Conservation (phyloP, 2,797 vertebrate genomes). For the Synaphobranchus kaupii region DNA sequence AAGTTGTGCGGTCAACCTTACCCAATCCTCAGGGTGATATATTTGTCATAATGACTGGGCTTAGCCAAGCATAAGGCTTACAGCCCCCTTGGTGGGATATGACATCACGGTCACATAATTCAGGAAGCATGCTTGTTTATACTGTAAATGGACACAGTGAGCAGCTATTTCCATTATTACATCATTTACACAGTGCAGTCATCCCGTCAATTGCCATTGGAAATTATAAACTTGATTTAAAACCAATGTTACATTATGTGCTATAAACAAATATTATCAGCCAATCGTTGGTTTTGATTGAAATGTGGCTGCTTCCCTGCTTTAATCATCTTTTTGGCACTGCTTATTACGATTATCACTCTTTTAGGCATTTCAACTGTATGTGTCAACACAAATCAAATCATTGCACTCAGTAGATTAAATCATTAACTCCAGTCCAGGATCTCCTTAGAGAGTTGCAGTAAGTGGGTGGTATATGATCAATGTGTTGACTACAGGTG, state of each 20-base stretch:
- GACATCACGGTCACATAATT: not conserved
- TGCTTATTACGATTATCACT: too few relatives aligned
- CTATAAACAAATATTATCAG: not conserved
- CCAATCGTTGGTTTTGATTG: not conserved
- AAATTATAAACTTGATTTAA: not conserved
- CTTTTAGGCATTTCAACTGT: too few relatives aligned
- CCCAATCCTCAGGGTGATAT: conserved; percentile 35
- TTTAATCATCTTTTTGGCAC: not conserved
- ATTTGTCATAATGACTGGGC: conserved; percentile 39
- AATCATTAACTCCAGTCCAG: too few relatives aligned
- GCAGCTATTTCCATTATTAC: not conserved
- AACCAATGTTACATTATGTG: not conserved
- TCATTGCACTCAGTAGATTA: too few relatives aligned
- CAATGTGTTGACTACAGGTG: too few relatives aligned
- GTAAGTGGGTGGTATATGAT: too few relatives aligned
- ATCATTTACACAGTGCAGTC: not conserved
- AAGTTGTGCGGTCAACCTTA: conserved; percentile 46
- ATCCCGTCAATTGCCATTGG: not conserved
- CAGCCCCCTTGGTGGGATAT: conserved; percentile 20
- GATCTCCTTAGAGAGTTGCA: too few relatives aligned
- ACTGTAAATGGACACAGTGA: not conserved
- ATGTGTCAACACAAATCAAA: too few relatives aligned
- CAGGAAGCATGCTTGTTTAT: not conserved
- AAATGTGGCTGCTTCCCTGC: not conserved
- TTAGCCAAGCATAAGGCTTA: conserved; percentile 37